These are phyloP conservation scores for Macroglossus sobrinus DNA, from an alignment of 2,113 vertebrate species.

Conservation along the genomic window DNA sequence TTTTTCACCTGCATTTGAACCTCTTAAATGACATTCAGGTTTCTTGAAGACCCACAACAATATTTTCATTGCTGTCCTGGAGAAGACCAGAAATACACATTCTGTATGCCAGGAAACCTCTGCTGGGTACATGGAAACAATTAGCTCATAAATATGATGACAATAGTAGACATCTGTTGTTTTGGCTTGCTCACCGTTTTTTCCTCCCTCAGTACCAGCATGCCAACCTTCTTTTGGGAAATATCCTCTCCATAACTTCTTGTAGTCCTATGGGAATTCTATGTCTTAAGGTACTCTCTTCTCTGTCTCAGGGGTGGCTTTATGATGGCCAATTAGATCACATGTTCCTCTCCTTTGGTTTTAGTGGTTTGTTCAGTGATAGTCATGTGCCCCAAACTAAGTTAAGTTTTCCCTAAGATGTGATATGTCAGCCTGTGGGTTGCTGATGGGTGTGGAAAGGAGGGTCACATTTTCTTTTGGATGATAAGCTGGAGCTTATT, in stretches of 20 bases:
- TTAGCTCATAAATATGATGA: neutral
- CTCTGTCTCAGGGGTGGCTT: neutral
- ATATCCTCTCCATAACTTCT: neutral
- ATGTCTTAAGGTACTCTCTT: neutral
- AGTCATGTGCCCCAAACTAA: neutral
- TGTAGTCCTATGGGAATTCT: neutral
- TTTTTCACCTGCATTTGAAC: neutral
- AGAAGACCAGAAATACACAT: neutral
- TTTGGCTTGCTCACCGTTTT: neutral
- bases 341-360: neutral
- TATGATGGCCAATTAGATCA: neutral
- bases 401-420: neutral
- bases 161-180: neutral
- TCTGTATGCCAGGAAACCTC: neutral
- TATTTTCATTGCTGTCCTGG: neutral
- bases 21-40: neutral
- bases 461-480: neutral
- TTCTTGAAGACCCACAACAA: neutral
- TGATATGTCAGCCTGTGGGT: neutral
- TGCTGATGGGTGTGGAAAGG: neutral
- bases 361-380: neutral
- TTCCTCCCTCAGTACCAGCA: neutral
- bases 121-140: neutral
- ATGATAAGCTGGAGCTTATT: neutral
- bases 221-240: neutral